Conservation (phyloP, 2,888 invertebrate species). For the Protonemura montana region DNA sequence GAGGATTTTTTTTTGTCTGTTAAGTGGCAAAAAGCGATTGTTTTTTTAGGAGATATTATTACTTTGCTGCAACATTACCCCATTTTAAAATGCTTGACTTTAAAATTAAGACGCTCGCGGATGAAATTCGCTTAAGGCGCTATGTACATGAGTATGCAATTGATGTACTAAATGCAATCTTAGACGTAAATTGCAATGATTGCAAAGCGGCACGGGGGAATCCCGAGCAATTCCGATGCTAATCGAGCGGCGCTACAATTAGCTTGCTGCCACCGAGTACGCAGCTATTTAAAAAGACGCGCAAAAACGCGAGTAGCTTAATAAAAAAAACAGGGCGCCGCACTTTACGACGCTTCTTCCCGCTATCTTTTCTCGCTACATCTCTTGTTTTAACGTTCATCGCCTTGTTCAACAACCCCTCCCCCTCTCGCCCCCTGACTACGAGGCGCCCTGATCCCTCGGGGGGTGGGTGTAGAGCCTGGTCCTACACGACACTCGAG, state of each 20-base stretch:
- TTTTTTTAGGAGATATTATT: no score
- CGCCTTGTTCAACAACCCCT: constrained; percentile 48
- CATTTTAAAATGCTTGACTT: no score
- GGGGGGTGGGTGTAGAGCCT: constrained; percentile 33
- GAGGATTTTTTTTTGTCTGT: no score
- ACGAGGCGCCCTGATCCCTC: background rate
- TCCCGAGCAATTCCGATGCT: background rate
- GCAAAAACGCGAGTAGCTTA: constrained; percentile 21
- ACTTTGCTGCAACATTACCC: no score
- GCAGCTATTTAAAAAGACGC: constrained; percentile 33
- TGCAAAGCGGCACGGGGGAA: background rate
- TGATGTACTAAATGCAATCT: background rate
- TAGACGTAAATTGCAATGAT: background rate
- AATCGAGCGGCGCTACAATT: background rate
- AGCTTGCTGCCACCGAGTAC: background rate
- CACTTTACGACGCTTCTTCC: constrained; percentile 14
- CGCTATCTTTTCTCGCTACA: constrained; percentile 18
- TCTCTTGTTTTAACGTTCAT: constrained; percentile 41
- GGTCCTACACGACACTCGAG: constrained; percentile 19
- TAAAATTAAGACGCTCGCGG: no score
- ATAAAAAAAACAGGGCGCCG: constrained; percentile 21
- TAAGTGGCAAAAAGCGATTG: no score
- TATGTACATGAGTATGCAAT: no score
- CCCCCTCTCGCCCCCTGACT: constrained; percentile 5
- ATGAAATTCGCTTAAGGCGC: no score